Percentiles rank a stretch among this genome's conserved stretches.
Evolutionary conservation across 2,797 vertebrate genomes (phyloP).

Genomic region (Nannoperca australis): DNA sequence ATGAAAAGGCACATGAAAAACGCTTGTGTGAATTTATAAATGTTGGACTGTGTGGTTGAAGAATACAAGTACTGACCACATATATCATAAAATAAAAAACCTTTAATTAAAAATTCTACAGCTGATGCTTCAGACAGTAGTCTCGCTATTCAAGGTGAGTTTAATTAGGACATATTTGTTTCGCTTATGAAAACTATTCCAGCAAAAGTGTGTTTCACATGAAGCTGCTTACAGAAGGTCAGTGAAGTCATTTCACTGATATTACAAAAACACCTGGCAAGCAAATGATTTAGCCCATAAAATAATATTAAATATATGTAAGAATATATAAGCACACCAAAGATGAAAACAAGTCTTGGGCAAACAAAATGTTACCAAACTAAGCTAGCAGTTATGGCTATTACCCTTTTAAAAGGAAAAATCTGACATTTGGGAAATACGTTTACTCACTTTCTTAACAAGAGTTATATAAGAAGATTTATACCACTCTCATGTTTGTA

Average conservation of each 20-base stretch:
- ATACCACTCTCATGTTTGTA: not conserved
- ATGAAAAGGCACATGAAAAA: slow-evolving; percentile 9
- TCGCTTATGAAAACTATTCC: not conserved
- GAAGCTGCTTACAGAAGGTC: not conserved
- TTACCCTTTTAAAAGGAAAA: not conserved
- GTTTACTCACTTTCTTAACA: not conserved
- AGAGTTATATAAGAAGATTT: too few species aligned
- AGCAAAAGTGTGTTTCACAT: not conserved
- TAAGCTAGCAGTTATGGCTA: not conserved
- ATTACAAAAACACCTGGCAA: not conserved
- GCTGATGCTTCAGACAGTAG: not conserved
- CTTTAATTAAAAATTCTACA: not conserved
- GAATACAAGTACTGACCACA: not conserved
- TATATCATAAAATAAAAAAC: not conserved
- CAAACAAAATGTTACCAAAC: not conserved
- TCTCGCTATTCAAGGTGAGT: not conserved
- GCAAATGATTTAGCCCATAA: not conserved
- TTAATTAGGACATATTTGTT: not conserved
- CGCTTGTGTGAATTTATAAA: not conserved
- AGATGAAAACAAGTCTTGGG: not conserved
- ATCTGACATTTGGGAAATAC: not conserved
- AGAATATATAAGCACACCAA: slow-evolving; percentile 1
- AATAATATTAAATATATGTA: not conserved
- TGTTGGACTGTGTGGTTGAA: not conserved
- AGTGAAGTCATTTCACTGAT: not conserved